phyloP scores from a whole-genome alignment of 1,140 invertebrate genomes.

The Trichonephila inaurata region DNA sequence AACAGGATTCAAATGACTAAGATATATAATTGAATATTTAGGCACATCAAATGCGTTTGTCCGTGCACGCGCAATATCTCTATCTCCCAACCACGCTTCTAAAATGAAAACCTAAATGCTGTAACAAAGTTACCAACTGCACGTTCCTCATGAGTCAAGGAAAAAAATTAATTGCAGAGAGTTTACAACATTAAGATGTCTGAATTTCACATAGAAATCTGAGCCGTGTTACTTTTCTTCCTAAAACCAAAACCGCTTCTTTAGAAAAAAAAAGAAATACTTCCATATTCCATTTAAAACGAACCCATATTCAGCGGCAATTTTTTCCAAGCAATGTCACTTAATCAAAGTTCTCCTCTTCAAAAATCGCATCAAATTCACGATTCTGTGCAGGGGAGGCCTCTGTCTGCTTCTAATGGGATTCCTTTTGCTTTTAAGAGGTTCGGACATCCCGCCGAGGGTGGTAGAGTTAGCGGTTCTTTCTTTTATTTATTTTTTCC shows the following conservation, averaged over 20 bases:
- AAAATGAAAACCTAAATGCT: neutral
- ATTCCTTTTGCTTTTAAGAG: conserved; percentile 44
- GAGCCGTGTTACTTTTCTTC: neutral
- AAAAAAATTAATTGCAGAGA: neutral
- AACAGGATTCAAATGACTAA: too few species aligned
- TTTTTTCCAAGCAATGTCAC: neutral
- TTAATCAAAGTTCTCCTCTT: conserved; percentile 15
- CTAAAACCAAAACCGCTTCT: neutral
- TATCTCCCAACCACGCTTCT: too few species aligned
- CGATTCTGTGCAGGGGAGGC: neutral
- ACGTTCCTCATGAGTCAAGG: neutral
- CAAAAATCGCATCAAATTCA: conserved; percentile 11
- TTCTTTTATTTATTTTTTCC: neutral
- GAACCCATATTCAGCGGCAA: neutral
- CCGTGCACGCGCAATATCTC: too few species aligned
- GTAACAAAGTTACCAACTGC: neutral
- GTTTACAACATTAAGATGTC: neutral
- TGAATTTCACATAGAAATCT: neutral
- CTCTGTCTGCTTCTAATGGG: neutral
- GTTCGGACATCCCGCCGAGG: conserved; percentile 37
- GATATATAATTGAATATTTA: neutral
- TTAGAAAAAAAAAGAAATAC: neutral
- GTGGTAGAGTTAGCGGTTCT: neutral
- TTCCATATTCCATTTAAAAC: neutral
- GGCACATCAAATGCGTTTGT: neutral